phyloP scores from a whole-genome alignment of 2,797 vertebrate genomes.

The Tangara arthus region DNA sequence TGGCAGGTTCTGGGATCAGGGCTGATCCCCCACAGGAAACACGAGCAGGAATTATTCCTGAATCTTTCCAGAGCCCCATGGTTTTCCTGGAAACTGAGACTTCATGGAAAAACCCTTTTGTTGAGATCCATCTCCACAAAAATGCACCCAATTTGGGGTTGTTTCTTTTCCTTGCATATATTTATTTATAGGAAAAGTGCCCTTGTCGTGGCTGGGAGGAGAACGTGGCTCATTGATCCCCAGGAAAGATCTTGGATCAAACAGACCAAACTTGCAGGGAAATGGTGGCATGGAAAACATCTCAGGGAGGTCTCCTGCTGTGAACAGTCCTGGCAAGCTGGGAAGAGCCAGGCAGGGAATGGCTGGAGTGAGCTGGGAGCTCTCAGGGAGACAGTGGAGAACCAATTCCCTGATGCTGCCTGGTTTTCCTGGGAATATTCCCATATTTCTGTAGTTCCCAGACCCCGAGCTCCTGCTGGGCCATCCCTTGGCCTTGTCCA shows the following conservation, averaged over 20 bases:
- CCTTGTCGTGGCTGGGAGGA: not conserved
- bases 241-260: not conserved
- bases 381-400: not conserved
- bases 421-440: not conserved
- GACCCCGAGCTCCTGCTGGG: not conserved
- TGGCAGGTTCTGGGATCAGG: not conserved
- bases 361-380: not conserved
- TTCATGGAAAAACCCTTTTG: not conserved
- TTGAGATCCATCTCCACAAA: not conserved
- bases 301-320: not conserved
- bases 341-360: not conserved
- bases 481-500: not conserved
- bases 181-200: not conserved
- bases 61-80: not conserved
- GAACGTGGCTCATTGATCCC: not conserved
- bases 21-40: not conserved
- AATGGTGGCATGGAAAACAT: not conserved
- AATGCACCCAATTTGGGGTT: fast-evolving
- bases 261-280: not conserved
- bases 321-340: not conserved
- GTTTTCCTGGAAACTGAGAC: not conserved
- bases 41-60: not conserved
- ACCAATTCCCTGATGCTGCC: not conserved
- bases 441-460: not conserved
- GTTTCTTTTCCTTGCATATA: not conserved